Evolutionary conservation across 1,140 invertebrate genomes (phyloP), one percentile per base, ranked within the genome.

Genomic region (Drosophila nikananu): DNA sequence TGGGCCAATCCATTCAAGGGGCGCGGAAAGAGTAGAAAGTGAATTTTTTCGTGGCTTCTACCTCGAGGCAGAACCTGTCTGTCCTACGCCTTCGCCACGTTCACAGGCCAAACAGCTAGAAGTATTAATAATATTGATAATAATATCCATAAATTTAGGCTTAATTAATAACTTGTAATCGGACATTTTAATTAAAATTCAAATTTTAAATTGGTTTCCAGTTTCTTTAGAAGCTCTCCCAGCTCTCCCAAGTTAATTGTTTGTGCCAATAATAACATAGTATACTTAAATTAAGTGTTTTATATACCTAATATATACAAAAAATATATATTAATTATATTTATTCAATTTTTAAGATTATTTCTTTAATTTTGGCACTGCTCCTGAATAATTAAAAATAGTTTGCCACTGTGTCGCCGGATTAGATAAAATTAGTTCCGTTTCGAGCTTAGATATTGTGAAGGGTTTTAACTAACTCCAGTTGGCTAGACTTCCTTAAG

Each of bases 1-100:
- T 21, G 23, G 17, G 62, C 9, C 39, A 48, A 46, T 41, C 63
- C 66, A 51, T 21, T 58, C 32, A 62, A 70, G 52, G 67, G 52
- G 52, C 66, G 62, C 70, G 58, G 74, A 67, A 90, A 86, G 66
- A 91, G 82, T 90, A 90, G 86, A 90, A 90, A 90, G 86, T 90
- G 86, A 71, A 44, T 73, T 79, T 77, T 55, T 55, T 27, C 55
- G 51, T 37, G 41, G 49, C 49, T 67, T 68, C 57, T 77, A 37
- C 19, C 54, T 19, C 21, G n/a, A 42, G 55, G 46, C 71, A 73
- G 71, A 73, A 73, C 58, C n/a, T 35, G 57, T 35, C 67, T 52
- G 15, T 17, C 21, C 9, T 19, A 21, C 23, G 32, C 27, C 35
- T 39, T 57, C 15, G 15, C 21, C 9, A 5, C 9, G 52, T 23